Conservation (phyloP, 2,797 vertebrate genomes). For the Chelidonichthys spinosus region DNA sequence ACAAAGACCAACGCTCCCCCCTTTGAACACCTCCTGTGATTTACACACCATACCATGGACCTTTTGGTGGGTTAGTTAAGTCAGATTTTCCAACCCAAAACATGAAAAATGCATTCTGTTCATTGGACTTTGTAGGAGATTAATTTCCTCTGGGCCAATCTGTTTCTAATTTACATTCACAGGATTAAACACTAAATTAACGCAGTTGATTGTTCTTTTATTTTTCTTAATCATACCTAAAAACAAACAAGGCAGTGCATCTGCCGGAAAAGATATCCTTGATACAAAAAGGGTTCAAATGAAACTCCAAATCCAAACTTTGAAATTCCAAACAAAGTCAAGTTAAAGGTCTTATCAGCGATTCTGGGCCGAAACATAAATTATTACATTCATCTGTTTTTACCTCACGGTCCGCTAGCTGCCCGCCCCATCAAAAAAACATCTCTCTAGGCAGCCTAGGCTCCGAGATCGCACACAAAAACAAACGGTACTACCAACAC, state of each 20-base stretch:
- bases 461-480: too few species aligned
- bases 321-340: background rate
- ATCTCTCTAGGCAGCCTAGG: too few species aligned
- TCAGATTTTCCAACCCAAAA: slow-evolving; percentile 8
- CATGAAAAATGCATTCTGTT: background rate
- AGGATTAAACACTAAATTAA: slow-evolving; percentile 32
- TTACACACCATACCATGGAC: background rate
- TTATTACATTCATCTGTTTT: too few species aligned
- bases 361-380: too few species aligned
- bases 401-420: too few species aligned
- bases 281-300: background rate
- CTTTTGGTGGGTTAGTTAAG: background rate
- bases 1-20: background rate
- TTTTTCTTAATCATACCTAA: slow-evolving; percentile 32
- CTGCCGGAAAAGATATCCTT: background rate
- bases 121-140: slow-evolving; percentile 28
- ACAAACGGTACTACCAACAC: too few species aligned
- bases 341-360: too few species aligned
- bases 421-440: too few species aligned
- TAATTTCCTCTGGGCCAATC: slow-evolving; percentile 33
- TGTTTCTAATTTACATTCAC: slow-evolving; percentile 46
- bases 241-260: slow-evolving; percentile 22
- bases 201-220: slow-evolving; percentile 39
- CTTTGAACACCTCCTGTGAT: background rate
- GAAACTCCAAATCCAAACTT: background rate